Evolutionary conservation across 2,797 vertebrate genomes (phyloP), one percentile per base, ranked within the genome.

Genomic region (Huso huso): DNA sequence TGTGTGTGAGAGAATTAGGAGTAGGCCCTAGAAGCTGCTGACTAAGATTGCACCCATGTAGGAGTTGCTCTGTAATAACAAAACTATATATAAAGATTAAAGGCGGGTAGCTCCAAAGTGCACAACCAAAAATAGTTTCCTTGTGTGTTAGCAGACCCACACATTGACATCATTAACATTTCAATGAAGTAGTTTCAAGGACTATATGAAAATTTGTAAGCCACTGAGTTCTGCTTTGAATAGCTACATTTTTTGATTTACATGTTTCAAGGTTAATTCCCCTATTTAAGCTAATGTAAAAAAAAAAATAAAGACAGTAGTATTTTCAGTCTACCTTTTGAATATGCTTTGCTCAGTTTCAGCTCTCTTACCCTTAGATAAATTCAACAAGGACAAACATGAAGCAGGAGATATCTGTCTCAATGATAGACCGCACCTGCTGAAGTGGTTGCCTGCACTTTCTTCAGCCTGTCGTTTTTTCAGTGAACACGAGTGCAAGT

Each of bases 31-130:
- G 48, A 68, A 80, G 82, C 83, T 85, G 84, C 83, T 90, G 89
- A 92, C 86, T 91, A 87, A 92, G 81, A 89, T 81, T 75, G 75
- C 75, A 73, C 76, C 81, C 68, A 73, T 77, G 87, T 88, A 85
- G 90, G 89, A 88, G 88, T 79, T 72, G 82, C 72, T 82, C 78
- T 83, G 82, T 85, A 86, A 84, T 83, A 87, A 84, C 76, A 77
- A 78, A 78, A 73, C 76, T 72, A 61, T 78, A 66, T 77, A 76
- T 75, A 13, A 48, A 48, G 51, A 53, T 55, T 60, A 58, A 68
- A 11, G 12, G 11, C 51, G 10, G 52, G 71, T 72, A 72, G 73
- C 71, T 63, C 77, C 61, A 63, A 79, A 66, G 60, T 49, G 7
- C 68, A 71, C 50, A 59, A 76, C 70, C 76, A 74, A 74, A 78